phyloP scores from a whole-genome alignment of 2,888 invertebrate species.

The Drosophila maculinotata region DNA sequence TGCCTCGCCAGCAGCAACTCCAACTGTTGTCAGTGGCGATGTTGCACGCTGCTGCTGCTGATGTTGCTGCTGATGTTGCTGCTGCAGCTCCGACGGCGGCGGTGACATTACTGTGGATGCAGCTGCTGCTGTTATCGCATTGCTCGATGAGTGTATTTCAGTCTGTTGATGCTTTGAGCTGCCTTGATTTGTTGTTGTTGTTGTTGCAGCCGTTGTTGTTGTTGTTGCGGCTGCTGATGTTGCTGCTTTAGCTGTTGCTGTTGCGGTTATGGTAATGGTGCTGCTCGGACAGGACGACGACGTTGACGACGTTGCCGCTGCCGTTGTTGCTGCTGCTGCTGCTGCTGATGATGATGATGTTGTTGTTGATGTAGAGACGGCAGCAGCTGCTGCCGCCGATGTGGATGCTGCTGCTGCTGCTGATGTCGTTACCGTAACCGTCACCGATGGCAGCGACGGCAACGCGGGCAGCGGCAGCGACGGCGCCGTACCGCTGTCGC shows the following conservation, averaged over 20 bases:
- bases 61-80: slow-evolving; percentile 35
- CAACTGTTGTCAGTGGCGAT: background rate
- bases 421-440: slow-evolving; percentile 45
- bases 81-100: slow-evolving; percentile 66
- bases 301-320: slow-evolving; percentile 19
- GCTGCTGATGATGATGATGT: slow-evolving; percentile 34
- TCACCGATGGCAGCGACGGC: slow-evolving; percentile 46
- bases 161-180: slow-evolving; percentile 73
- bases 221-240: slow-evolving; percentile 15
- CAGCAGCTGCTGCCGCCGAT: slow-evolving; percentile 44
- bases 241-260: slow-evolving; percentile 39
- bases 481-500: slow-evolving; percentile 84
- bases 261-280: slow-evolving; percentile 55
- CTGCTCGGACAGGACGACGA: slow-evolving; percentile 42
- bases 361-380: slow-evolving; percentile 43
- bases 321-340: slow-evolving; percentile 36
- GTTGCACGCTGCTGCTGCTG: too few relatives aligned
- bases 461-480: slow-evolving; percentile 64
- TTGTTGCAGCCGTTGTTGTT: slow-evolving; percentile 19
- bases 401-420: slow-evolving; percentile 49
- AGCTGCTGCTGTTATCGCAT: slow-evolving; percentile 72
- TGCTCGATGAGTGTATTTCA: slow-evolving; percentile 83
- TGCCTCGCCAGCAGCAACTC: slow-evolving; percentile 46
- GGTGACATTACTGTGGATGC: slow-evolving; percentile 83
- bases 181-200: slow-evolving; percentile 20